Evolutionary conservation across 1,140 invertebrate genomes (phyloP), one percentile per base, ranked within the genome.

Genomic region (Theocolax elegans): DNA sequence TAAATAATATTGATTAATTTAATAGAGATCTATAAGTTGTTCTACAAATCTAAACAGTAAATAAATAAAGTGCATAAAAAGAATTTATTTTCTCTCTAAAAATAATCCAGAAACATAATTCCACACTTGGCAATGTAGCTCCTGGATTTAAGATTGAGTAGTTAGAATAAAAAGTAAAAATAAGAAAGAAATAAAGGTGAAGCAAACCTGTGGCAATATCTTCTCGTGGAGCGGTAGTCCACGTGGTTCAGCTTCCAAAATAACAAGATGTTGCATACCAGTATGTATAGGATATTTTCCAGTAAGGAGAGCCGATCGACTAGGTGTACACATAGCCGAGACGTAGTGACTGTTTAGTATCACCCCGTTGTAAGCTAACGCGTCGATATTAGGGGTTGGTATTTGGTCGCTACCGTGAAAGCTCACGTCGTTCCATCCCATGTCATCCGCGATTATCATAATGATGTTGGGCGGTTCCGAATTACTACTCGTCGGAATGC

Each of bases 401-500:
- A 95, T 93, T 83, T 97, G 92, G 71, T 93, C 87, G 0, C 92
- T 92, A 2, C 95, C 95, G 81, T 95, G 95, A 80, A 95, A 96
- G 49, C 94, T 92, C 7, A 96, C 92, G 86, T 97, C 94, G 82
- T 95, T 94, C 89, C 93, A 96, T 13, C 94, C 95, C 85, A 90
- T 80, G 79, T 90, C 89, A 78, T 90, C 89, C 12, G 89, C 89
- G 48, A 90, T 71, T 64, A 90, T 88, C 31, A 90, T 79, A 15
- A 90, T 79, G 54, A 90, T 88, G 80, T 90, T 83, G 2, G 89
- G 89, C 76, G 15, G 71, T 44, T 15, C 87, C 81, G 3, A 6
- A 35, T 10, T 35, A 35, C 31, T 35, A 35, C 31, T 35, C 31
- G 86, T 77, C 0, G 91, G 89, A 0, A 89, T 89, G 1, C 83